Percentiles rank a stretch among this genome's conserved stretches.
These are phyloP conservation scores for Zoanthus sociatus DNA, from an alignment of 92 coral and sea anemone species.

Conservation along the genomic window DNA sequence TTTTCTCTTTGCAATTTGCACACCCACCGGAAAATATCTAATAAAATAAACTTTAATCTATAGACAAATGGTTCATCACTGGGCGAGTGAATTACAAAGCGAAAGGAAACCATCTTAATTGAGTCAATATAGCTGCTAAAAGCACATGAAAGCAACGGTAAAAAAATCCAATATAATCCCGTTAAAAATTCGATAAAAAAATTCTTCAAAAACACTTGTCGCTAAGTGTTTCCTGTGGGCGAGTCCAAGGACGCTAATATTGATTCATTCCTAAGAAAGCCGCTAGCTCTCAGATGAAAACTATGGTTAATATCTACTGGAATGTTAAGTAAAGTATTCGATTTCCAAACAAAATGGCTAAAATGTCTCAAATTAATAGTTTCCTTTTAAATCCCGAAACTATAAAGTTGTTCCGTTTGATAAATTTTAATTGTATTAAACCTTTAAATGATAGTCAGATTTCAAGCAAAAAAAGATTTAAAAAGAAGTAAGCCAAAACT, in stretches of 20 bases:
- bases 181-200: conserved; percentile 40
- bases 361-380: not conserved
- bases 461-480: too few relatives aligned
- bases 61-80: conserved; percentile 4
- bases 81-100: not conserved
- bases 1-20: not conserved
- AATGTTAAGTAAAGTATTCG: not conserved
- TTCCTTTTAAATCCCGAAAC: not conserved
- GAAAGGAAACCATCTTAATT: not conserved
- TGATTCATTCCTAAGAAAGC: not conserved
- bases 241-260: not conserved
- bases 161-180: conserved; percentile 44
- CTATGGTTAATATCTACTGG: not conserved
- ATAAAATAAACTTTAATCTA: not conserved
- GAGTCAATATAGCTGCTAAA: conserved; percentile 34
- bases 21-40: not conserved
- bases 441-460: too few relatives aligned
- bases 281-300: not conserved
- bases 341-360: not conserved
- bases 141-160: conserved; percentile 28
- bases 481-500: not conserved
- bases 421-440: too few relatives aligned
- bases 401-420: too few relatives aligned
- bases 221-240: conserved; percentile 39
- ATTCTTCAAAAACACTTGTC: conserved; percentile 42